Evolutionary conservation across 2,888 invertebrate species (phyloP).

Genomic region (Harpalus rufipes): DNA sequence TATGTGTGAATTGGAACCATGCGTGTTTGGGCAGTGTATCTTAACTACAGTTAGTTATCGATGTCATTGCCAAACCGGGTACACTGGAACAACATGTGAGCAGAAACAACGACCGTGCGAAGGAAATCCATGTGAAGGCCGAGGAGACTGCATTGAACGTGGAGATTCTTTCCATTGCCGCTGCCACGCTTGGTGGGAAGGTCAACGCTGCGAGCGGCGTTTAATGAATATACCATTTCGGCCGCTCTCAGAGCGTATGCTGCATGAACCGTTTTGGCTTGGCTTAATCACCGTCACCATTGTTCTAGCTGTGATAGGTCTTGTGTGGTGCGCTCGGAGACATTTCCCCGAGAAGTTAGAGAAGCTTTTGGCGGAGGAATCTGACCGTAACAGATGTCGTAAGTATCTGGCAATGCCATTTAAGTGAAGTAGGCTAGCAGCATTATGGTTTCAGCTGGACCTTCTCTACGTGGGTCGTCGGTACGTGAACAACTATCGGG

Average conservation of each 20-base stretch:
- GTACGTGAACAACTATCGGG: slow-evolving; percentile 81
- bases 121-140: slow-evolving; percentile 85
- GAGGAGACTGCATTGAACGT: slow-evolving; percentile 83
- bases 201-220: slow-evolving; percentile 83
- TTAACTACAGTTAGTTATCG: slow-evolving; percentile 78
- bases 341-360: slow-evolving; percentile 93
- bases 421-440: slow-evolving; percentile 49
- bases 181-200: slow-evolving; percentile 85
- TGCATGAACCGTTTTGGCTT: slow-evolving; percentile 94
- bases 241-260: slow-evolving; percentile 88
- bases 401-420: slow-evolving; percentile 73
- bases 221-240: slow-evolving; percentile 85
- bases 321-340: slow-evolving; percentile 90
- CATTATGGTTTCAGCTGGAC: slow-evolving; percentile 69
- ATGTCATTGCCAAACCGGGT: slow-evolving; percentile 85
- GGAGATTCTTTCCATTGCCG: slow-evolving; percentile 70
- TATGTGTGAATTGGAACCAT: slow-evolving; percentile 86
- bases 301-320: slow-evolving; percentile 87
- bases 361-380: slow-evolving; percentile 89
- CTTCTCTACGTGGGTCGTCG: slow-evolving; percentile 79
- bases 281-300: slow-evolving; percentile 91
- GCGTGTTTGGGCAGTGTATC: slow-evolving; percentile 83
- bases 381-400: slow-evolving; percentile 86
- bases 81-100: slow-evolving; percentile 84
- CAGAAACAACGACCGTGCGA: slow-evolving; percentile 85